Evolutionary conservation across 2,797 vertebrate species (phyloP).

Genomic region (Rhinatrema bivittatum): DNA sequence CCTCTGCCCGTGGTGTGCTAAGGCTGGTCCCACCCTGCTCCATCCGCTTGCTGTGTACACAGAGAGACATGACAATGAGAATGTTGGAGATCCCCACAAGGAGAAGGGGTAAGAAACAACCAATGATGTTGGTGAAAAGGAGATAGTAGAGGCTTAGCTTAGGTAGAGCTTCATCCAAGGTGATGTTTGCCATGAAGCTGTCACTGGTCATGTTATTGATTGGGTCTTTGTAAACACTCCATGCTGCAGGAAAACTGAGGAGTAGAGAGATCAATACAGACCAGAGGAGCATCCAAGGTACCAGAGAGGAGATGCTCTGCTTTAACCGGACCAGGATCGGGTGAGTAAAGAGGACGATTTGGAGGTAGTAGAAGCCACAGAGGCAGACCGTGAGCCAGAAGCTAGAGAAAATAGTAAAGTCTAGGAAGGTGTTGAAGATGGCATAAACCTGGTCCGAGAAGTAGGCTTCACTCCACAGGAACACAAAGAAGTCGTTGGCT

Average conservation of each 20-base stretch:
- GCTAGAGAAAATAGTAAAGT: conserved; percentile 10
- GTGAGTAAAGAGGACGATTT: too few species aligned
- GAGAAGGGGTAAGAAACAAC: background rate
- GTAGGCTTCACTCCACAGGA: too few species aligned
- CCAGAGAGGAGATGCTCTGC: too few species aligned
- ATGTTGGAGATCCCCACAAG: conserved; percentile 3
- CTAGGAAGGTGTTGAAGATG: conserved; percentile 8
- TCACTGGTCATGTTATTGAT: too few species aligned
- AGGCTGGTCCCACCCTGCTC: background rate
- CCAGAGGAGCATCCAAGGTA: too few species aligned
- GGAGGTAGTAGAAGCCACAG: too few species aligned
- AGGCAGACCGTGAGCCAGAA: too few species aligned
- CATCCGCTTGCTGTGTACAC: background rate
- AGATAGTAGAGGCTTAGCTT: conserved; percentile 1
- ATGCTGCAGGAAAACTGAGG: conserved; percentile 5
- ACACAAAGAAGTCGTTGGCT: conserved; percentile 4
- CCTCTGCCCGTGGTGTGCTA: background rate
- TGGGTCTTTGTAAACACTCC: conserved; percentile 1
- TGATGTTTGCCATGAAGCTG: too few species aligned
- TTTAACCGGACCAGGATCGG: too few species aligned
- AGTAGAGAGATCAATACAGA: too few species aligned
- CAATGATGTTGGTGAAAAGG: conserved; percentile 3
- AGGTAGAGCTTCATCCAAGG: background rate
- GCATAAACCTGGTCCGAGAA: conserved; percentile 6
- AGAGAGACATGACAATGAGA: conserved; percentile 1